These are phyloP conservation scores for Petrocephalus sullivani DNA, from an alignment of 2,797 vertebrate genomes.

Conservation along the genomic window DNA sequence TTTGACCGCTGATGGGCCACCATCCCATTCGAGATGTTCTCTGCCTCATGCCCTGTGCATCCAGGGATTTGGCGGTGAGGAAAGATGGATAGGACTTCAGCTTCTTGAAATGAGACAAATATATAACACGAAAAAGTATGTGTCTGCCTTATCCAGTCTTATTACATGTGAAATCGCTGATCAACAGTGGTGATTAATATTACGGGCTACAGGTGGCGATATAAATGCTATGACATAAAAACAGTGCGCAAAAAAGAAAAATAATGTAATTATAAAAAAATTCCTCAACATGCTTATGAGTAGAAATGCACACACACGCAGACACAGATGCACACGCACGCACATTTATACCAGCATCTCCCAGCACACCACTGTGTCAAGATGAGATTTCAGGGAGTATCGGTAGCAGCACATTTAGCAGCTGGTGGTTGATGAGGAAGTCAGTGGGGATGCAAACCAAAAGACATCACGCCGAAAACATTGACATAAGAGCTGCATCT, in stretches of 20 bases:
- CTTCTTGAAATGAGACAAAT: neutral
- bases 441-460: neutral
- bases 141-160: neutral
- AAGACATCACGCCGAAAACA: neutral
- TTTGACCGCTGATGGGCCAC: neutral
- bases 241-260: neutral
- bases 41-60: neutral
- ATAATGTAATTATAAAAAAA: neutral
- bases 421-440: slow-evolving; percentile 1
- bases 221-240: neutral
- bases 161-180: neutral
- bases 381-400: neutral
- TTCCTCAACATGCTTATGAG: neutral
- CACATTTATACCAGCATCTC: neutral
- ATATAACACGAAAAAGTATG: neutral
- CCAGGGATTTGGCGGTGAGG: neutral
- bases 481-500: neutral
- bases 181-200: neutral
- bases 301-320: neutral
- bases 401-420: neutral
- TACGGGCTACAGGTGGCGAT: neutral
- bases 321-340: neutral
- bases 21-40: neutral
- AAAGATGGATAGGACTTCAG: neutral
- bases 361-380: neutral